phyloP scores from a whole-genome alignment of 2,797 vertebrate species.

The Prionace glauca region DNA sequence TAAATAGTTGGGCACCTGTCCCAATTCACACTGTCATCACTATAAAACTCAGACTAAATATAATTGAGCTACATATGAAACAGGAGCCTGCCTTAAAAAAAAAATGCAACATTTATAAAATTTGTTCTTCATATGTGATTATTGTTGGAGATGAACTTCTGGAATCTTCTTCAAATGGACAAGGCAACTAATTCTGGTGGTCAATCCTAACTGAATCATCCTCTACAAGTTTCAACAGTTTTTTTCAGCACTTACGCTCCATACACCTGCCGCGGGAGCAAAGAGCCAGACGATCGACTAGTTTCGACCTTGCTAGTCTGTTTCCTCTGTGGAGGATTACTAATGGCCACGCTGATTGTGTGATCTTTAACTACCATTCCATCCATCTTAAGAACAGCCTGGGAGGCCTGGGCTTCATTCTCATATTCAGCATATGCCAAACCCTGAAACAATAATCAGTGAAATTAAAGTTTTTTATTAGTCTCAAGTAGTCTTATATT shows the following conservation, averaged over 20 bases:
- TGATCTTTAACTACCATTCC: conserved; percentile 70
- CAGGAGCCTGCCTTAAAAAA: not conserved
- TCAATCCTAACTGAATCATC: not conserved
- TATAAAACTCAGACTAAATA: not conserved
- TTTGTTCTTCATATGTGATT: not conserved
- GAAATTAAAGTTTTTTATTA: too few relatives aligned
- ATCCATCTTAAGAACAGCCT: conserved; percentile 86
- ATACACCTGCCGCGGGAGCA: conserved; percentile 59
- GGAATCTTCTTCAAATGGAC: not conserved
- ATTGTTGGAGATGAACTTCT: conserved; percentile 6
- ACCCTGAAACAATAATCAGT: conserved; percentile 60
- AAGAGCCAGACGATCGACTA: conserved; percentile 46
- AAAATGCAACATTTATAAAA: not conserved
- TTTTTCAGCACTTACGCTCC: conserved; percentile 78
- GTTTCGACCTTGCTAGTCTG: conserved; percentile 56
- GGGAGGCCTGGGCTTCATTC: conserved; percentile 77
- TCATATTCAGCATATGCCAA: conserved; percentile 91
- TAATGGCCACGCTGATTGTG: conserved; percentile 83
- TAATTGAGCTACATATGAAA: not conserved
- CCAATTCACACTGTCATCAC: not conserved
- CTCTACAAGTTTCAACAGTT: not conserved
- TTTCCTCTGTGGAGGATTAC: conserved; percentile 82
- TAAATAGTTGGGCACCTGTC: not conserved
- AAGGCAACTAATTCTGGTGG: not conserved
- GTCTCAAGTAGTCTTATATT: too few relatives aligned